Evolutionary conservation across 2,113 vertebrate species (phyloP).

Genomic region (Chloroceryle aenea): DNA sequence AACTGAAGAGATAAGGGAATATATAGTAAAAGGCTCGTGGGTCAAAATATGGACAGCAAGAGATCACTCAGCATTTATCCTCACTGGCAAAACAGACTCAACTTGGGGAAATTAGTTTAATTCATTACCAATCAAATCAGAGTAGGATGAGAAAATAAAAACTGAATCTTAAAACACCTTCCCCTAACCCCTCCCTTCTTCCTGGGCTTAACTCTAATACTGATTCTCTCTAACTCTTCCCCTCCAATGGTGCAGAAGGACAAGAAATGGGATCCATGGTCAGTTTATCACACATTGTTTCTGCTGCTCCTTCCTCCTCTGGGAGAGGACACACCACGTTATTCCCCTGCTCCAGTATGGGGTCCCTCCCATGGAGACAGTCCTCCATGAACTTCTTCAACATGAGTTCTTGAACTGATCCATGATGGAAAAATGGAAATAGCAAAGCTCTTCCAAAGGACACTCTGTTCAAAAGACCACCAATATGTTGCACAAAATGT

Average conservation of each 20-base stretch:
- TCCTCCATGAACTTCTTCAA: neutral
- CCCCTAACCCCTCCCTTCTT: neutral
- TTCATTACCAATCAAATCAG: neutral
- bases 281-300: neutral
- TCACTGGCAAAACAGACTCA: accelerated
- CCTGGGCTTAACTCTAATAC: neutral
- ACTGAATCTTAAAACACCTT: neutral
- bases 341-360: neutral
- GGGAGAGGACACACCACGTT: neutral
- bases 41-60: neutral
- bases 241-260: accelerated
- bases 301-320: neutral
- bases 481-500: neutral
- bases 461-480: neutral
- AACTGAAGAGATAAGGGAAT: neutral
- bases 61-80: neutral
- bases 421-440: neutral
- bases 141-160: neutral
- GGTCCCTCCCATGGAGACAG: neutral
- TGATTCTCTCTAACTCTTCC: neutral
- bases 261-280: accelerated
- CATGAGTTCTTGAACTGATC: no score
- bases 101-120: neutral
- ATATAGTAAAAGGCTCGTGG: neutral
- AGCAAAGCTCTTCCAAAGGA: neutral